A percentile compares a stretch with the other conserved stretches of the same genome.
These are phyloP conservation scores for Forbesichthys agassizii DNA, from an alignment of 2,113 vertebrate species.

Conservation along the genomic window DNA sequence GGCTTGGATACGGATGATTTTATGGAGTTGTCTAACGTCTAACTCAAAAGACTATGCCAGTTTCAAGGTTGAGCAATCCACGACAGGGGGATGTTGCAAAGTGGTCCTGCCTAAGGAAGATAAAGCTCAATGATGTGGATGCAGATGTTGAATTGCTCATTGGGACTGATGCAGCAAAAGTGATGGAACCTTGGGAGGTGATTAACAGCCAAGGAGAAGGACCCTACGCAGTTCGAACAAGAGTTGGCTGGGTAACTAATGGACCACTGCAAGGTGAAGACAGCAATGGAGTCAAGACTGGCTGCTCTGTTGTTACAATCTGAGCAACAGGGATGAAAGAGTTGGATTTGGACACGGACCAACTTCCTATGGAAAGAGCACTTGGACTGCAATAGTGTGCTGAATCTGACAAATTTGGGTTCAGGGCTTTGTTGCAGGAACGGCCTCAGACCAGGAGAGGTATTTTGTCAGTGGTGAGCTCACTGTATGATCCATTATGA, in stretches of 20 bases:
- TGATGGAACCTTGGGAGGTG: not conserved
- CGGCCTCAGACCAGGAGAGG: conserved; percentile 8
- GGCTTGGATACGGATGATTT: not conserved
- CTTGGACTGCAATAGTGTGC: too few relatives aligned
- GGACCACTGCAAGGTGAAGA: not conserved
- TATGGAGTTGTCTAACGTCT: conserved; percentile 14
- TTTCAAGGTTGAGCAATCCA: not conserved
- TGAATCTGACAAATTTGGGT: not conserved
- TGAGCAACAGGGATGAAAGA: too few relatives aligned
- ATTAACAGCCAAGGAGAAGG: conserved; percentile 1
- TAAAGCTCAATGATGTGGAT: not conserved
- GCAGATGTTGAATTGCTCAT: conserved; percentile 1
- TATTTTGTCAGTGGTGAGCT: conserved; percentile 7
- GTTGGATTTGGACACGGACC: too few relatives aligned
- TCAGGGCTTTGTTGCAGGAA: not conserved
- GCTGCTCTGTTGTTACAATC: not conserved
- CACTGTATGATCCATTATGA: conserved; percentile 18
- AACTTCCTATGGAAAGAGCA: too few relatives aligned
- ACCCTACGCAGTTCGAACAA: not conserved
- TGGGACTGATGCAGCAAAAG: not conserved
- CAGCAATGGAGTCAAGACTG: not conserved
- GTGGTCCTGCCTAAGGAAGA: not conserved
- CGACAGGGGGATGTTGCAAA: not conserved
- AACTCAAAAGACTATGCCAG: conserved; percentile 1
- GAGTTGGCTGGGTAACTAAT: conserved; percentile 2